phyloP scores from a whole-genome alignment of 2,797 vertebrate genomes.

The Acropternis orthonyx region DNA sequence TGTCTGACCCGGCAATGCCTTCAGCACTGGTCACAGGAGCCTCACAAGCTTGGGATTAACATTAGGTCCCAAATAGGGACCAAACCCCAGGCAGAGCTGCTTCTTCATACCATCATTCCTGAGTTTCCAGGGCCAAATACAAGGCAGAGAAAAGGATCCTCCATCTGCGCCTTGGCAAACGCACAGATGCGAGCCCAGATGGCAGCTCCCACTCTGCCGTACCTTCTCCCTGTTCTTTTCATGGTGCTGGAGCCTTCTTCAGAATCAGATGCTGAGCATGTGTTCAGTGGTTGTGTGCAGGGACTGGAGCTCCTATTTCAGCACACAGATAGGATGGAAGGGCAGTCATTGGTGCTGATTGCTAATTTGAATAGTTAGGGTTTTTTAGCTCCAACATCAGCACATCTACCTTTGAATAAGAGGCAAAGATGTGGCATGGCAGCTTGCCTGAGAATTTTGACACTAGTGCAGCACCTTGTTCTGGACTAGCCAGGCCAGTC shows the following conservation, averaged over 20 bases:
- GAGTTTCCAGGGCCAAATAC: conserved; percentile 33
- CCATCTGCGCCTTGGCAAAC: conserved; percentile 43
- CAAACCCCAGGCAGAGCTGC: neutral
- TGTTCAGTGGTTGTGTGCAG: conserved; percentile 34
- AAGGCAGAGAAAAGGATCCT: conserved; percentile 43
- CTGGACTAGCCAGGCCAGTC: neutral
- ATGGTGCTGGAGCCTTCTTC: conserved; percentile 32
- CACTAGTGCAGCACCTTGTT: neutral
- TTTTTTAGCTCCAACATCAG: neutral
- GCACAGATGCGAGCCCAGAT: conserved; percentile 63
- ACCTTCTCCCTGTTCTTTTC: conserved; percentile 71
- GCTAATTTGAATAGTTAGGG: conserved; percentile 8
- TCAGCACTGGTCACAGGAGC: neutral
- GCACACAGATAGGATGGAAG: neutral
- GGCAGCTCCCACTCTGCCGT: conserved; percentile 63
- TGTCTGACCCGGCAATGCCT: neutral
- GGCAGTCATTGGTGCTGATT: conserved; percentile 20
- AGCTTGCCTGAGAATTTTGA: neutral
- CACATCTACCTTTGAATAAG: neutral
- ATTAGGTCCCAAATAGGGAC: accelerated
- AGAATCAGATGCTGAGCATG: conserved; percentile 44
- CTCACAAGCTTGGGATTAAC: neutral
- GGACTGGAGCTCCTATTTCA: conserved; percentile 26
- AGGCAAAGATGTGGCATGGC: neutral
- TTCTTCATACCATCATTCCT: neutral